Percentiles rank a stretch among this genome's conserved stretches.
Conservation (phyloP, 2,797 vertebrate genomes). For the Catharus ustulatus region DNA sequence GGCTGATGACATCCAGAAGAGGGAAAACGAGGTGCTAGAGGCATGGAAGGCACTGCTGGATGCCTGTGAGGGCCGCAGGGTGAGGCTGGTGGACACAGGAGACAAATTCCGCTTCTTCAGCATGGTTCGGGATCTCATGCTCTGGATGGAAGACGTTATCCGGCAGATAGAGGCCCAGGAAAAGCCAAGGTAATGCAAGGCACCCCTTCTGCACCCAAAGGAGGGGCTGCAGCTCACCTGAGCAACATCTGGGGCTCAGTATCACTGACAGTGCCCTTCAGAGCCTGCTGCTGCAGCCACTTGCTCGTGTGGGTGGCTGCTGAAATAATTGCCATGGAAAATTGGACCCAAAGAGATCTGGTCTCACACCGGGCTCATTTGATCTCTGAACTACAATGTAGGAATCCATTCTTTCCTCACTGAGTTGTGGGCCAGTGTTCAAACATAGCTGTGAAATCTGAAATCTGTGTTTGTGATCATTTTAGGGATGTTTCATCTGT, state of each 20-base stretch:
- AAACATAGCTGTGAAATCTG: neutral
- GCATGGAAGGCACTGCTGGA: constrained; percentile 94
- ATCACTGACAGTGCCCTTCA: neutral
- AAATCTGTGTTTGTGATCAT: constrained; percentile 9
- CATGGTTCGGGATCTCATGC: constrained; percentile 95
- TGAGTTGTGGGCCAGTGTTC: neutral
- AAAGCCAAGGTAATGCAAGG: constrained; percentile 86
- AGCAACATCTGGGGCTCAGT: neutral
- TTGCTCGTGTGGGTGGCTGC: neutral
- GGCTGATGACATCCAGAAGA: constrained; percentile 94
- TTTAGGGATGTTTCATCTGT: constrained; percentile 93
- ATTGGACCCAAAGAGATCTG: neutral
- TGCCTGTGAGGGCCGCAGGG: constrained; percentile 89
- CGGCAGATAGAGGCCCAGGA: constrained; percentile 95
- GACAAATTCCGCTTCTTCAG: constrained; percentile 98
- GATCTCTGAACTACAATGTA: neutral
- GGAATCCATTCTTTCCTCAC: neutral
- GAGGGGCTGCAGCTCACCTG: neutral
- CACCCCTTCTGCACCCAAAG: neutral
- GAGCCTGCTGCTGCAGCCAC: neutral
- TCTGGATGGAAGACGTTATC: constrained; percentile 98
- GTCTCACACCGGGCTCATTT: rapidly evolving
- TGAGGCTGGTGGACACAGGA: constrained; percentile 85
- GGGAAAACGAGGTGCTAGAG: constrained; percentile 94
- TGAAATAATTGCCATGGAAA: neutral